Percentiles rank a stretch among this genome's conserved stretches.
Evolutionary conservation across 2,888 invertebrate genomes (phyloP).

Genomic region (Silvanus unidentatus): DNA sequence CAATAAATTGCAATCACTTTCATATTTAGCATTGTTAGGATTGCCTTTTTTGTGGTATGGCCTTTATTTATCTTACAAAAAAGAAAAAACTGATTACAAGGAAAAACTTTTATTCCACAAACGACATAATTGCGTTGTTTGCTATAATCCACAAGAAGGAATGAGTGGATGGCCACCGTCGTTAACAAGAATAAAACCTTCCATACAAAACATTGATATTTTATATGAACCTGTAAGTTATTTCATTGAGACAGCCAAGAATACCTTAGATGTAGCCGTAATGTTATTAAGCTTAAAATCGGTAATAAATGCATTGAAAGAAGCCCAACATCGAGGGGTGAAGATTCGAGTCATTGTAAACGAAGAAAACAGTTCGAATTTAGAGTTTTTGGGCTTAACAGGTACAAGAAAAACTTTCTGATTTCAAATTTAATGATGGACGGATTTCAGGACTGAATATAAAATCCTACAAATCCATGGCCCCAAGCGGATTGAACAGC

Average conservation of each 20-base stretch:
- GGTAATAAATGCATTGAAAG: conserved; percentile 26
- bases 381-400: neutral
- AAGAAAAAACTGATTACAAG: conserved; percentile 22
- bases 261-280: conserved; percentile 31
- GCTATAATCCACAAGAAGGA: conserved; percentile 23
- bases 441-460: neutral
- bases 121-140: conserved; percentile 37
- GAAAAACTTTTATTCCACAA: conserved; percentile 24
- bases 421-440: neutral
- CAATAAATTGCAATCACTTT: too few relatives aligned
- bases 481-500: conserved; percentile 15
- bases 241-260: conserved; percentile 32
- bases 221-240: conserved; percentile 33
- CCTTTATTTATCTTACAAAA: conserved; percentile 13
- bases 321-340: conserved; percentile 31
- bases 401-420: neutral
- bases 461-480: neutral
- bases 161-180: conserved; percentile 31
- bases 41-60: neutral
- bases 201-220: conserved; percentile 6
- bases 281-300: conserved; percentile 30
- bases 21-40: neutral
- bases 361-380: neutral
- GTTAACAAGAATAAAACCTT: conserved; percentile 5
- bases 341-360: conserved; percentile 33